A percentile compares a stretch with the other conserved stretches of the same genome.
Evolutionary conservation across 2,888 invertebrate species (phyloP).

Genomic region (Cephus pulcher): DNA sequence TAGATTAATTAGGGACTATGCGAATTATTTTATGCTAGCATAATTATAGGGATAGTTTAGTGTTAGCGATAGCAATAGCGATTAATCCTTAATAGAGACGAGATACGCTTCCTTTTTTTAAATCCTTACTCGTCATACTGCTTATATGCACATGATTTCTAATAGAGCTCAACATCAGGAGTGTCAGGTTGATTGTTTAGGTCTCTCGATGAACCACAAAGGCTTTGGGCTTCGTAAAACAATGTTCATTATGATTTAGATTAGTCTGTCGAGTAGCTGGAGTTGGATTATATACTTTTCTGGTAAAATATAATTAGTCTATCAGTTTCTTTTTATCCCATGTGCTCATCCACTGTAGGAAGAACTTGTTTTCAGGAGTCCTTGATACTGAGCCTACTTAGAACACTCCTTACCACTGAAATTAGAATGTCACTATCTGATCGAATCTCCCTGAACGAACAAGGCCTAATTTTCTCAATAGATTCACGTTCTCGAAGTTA

Average conservation of each 20-base stretch:
- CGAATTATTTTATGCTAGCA: background rate
- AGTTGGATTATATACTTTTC: background rate
- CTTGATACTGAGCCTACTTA: background rate
- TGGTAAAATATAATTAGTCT: background rate
- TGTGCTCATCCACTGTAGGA: background rate
- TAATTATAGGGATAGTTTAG: background rate
- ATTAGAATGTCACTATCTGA: background rate
- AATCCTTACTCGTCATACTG: background rate
- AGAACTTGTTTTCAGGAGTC: background rate
- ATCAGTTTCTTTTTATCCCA: background rate
- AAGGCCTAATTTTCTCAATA: background rate
- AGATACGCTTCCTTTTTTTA: background rate
- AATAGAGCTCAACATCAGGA: background rate
- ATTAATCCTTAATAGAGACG: background rate
- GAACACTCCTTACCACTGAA: background rate
- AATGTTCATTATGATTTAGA: background rate
- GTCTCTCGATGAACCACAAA: background rate
- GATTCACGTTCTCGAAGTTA: background rate
- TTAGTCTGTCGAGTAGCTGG: background rate
- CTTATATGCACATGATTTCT: background rate
- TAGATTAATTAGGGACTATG: background rate
- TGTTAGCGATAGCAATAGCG: background rate
- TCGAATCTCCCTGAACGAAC: background rate
- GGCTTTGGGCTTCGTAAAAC: background rate
- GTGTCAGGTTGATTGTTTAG: background rate